Evolutionary conservation across 2,888 invertebrate species (phyloP), one percentile per base, ranked within the genome.

Genomic region (Campaea margaritaria): DNA sequence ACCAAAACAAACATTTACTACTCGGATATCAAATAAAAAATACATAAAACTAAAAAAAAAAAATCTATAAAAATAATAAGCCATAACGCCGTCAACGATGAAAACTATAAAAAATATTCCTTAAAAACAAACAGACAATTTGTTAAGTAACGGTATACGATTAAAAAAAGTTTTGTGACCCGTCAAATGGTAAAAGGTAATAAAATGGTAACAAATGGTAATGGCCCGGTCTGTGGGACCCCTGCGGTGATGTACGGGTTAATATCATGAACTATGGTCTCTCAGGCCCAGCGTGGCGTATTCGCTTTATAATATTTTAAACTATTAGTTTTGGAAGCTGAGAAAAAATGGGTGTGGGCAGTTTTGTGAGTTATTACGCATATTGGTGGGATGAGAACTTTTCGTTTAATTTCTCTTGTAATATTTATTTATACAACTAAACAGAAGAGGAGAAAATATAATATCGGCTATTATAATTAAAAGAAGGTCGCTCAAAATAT

Each of bases 171-270:
- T 56, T 63, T 64, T 68, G 64, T 66, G 76, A 73, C 70, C 69
- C 71, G 74, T 73, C 75, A 74, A 78, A 78, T 74, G 68, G 67
- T 73, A 70, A 68, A 75, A 70, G 72, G 73, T 73, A 75, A 82
- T 82, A 82, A 82, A 82, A 82, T 76, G 67, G 73, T 79, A 80
- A 82, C 74, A 73, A 76, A 82, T 75, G 81, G 73, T 82, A 79
- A 82, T 82, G 70, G 77, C 68, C 49, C 52, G 43, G 67, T 64
- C 64, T 52, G 52, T 31, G 46, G 47, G 55, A 68, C 71, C 71
- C 71, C 71, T 61, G 66, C 53, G 45, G 67, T 54, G 65, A 47
- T 34, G 58, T 45, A 62, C 65, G 62, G 67, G 68, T 65, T 71
- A 63, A 65, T 55, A 65, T 54, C 62, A 57, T 54, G 67, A 67